These are phyloP conservation scores for Misgurnus anguillicaudatus DNA, from an alignment of 2,113 vertebrate species.

Conservation along the genomic window DNA sequence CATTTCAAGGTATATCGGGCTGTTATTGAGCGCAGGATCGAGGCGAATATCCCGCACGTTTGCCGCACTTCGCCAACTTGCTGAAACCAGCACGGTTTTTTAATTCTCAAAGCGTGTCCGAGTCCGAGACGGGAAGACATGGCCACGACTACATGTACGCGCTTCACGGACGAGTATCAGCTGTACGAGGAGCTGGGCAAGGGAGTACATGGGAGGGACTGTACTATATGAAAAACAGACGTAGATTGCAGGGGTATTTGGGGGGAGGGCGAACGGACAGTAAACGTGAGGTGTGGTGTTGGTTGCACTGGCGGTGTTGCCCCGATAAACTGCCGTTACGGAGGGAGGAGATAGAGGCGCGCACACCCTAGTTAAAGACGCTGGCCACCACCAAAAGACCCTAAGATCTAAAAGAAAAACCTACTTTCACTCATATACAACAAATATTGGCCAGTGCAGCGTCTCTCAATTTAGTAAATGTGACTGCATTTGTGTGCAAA, in stretches of 20 bases:
- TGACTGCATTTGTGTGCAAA: not conserved
- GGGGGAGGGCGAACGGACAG: not conserved
- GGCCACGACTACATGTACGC: constrained; percentile 92
- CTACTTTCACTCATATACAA: not conserved
- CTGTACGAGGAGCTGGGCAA: constrained; percentile 96
- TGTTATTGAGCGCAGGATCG: constrained; percentile 11
- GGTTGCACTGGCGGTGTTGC: constrained; percentile 21
- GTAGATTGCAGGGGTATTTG: not conserved
- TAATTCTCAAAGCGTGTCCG: constrained; percentile 15
- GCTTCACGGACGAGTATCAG: constrained; percentile 94
- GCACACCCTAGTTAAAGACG: constrained; percentile 4
- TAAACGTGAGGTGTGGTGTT: constrained; percentile 37
- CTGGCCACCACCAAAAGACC: not conserved
- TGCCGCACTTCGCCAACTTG: not conserved
- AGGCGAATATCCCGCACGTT: constrained; percentile 19
- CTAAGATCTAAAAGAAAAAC: not conserved
- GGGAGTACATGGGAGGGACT: constrained; percentile 72
- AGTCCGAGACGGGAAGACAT: constrained; percentile 72
- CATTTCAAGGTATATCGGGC: constrained; percentile 24
- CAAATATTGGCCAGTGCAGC: not conserved
- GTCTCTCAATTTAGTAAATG: not conserved
- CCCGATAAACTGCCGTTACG: constrained; percentile 24
- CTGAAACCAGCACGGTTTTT: not conserved
- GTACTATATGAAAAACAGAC: not conserved
- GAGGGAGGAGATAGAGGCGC: constrained; percentile 28